phyloP scores from a whole-genome alignment of 2,888 invertebrate species.

The Brachypalpus laphriformis region DNA sequence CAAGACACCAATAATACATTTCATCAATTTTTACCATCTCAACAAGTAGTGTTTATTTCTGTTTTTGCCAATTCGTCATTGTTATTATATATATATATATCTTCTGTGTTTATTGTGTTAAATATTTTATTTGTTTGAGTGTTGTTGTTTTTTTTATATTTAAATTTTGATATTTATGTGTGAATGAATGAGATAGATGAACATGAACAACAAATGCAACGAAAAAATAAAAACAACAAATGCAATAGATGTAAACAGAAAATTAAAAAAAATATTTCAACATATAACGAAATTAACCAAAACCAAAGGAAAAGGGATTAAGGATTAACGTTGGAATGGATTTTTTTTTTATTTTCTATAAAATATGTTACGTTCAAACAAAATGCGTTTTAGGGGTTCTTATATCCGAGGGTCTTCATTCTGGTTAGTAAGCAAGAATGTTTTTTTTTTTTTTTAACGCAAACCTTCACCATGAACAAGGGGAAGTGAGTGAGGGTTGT shows the following conservation, averaged over 20 bases:
- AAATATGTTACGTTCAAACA: not conserved
- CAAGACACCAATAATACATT: slow-evolving; percentile 68
- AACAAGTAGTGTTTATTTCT: slow-evolving; percentile 30
- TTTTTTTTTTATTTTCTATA: not conserved
- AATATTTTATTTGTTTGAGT: slow-evolving; percentile 8
- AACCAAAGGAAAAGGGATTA: not conserved
- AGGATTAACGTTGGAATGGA: not conserved
- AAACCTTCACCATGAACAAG: slow-evolving; percentile 41
- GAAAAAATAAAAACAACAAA: slow-evolving; percentile 17
- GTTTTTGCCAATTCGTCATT: slow-evolving; percentile 47
- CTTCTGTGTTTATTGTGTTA: slow-evolving; percentile 36
- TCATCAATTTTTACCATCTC: slow-evolving; percentile 58
- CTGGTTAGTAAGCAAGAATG: slow-evolving; percentile 32
- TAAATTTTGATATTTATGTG: slow-evolving; percentile 55
- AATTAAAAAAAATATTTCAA: not conserved
- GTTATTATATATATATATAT: not conserved
- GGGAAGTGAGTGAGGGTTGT: not conserved
- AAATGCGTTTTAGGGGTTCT: not conserved
- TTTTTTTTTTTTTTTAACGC: not conserved
- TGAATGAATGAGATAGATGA: slow-evolving; percentile 41
- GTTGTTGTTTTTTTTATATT: slow-evolving; percentile 23
- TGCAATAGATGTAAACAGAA: slow-evolving; percentile 27
- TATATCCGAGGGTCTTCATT: not conserved
- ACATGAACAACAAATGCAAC: slow-evolving; percentile 65
- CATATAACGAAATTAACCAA: slow-evolving; percentile 6